These are phyloP conservation scores for Ancistrus triradiatus DNA, from an alignment of 2,113 vertebrate species.

Conservation along the genomic window DNA sequence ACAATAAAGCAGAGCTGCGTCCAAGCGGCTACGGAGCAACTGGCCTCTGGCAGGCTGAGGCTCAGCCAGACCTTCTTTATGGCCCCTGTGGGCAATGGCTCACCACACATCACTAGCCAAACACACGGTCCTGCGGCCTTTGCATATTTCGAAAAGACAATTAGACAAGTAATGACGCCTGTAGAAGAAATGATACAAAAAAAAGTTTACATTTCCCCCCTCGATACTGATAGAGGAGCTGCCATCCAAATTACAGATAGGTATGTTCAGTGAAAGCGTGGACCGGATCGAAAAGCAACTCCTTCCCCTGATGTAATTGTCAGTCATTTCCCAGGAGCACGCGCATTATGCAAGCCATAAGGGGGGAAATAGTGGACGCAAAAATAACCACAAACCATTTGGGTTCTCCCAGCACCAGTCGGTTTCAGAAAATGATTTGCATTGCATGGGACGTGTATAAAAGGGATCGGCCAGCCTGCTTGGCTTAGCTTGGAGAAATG, in stretches of 20 bases:
- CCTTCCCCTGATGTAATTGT: slow-evolving; percentile 29
- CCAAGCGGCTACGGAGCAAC: slow-evolving; percentile 53
- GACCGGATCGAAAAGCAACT: slow-evolving; percentile 9
- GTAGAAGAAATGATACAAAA: background rate
- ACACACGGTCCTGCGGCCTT: background rate
- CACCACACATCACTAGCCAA: background rate
- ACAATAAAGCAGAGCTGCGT: slow-evolving; percentile 67
- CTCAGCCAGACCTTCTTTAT: slow-evolving; percentile 53
- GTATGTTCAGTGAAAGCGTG: background rate
- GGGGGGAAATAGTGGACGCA: slow-evolving; percentile 36
- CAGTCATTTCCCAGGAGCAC: slow-evolving; percentile 26
- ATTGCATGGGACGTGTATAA: slow-evolving; percentile 60
- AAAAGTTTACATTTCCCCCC: no score
- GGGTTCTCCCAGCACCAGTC: slow-evolving; percentile 47
- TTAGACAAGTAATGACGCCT: background rate
- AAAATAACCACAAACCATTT: slow-evolving; percentile 57
- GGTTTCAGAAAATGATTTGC: slow-evolving; percentile 63
- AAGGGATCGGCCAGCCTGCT: slow-evolving; percentile 47
- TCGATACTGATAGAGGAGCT: background rate
- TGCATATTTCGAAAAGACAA: slow-evolving; percentile 3
- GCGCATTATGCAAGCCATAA: slow-evolving; percentile 28
- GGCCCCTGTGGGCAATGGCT: slow-evolving; percentile 21
- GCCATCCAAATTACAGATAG: background rate
- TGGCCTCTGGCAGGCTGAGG: slow-evolving; percentile 62
- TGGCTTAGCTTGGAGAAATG: slow-evolving; percentile 60